Conservation (phyloP, 2,113 vertebrate genomes). For the Serilophus lunatus region DNA sequence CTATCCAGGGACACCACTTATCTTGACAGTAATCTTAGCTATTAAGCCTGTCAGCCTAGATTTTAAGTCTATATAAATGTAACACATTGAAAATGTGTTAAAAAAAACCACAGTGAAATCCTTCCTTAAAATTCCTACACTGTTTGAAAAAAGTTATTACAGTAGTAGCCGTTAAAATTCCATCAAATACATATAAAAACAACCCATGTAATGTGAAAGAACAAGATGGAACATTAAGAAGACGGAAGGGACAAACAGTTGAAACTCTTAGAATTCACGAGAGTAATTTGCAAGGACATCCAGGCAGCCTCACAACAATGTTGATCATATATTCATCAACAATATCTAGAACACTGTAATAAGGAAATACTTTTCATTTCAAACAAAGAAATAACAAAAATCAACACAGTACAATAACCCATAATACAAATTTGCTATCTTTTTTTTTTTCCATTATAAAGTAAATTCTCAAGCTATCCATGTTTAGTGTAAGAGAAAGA, state of each 20-base stretch:
- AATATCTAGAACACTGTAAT: neutral
- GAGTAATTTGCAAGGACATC: neutral
- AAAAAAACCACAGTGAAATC: neutral
- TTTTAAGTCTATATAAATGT: neutral
- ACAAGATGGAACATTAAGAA: neutral
- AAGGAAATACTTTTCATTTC: neutral
- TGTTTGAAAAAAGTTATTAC: neutral
- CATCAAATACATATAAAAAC: neutral
- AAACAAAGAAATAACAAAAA: neutral
- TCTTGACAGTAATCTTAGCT: neutral
- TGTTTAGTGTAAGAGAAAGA: neutral
- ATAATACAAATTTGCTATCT: neutral
- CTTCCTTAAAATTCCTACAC: neutral
- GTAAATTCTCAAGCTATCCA: neutral
- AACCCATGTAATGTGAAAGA: neutral
- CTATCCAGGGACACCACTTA: neutral
- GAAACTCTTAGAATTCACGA: neutral
- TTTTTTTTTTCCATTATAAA: neutral
- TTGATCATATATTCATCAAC: neutral
- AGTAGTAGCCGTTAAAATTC: neutral
- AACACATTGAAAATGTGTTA: too few species aligned
- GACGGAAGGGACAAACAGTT: neutral
- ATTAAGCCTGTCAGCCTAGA: neutral
- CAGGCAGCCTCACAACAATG: neutral
- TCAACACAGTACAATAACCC: neutral